Base-by-base conservation (phyloP, 2,888 invertebrate genomes). In the Pimpla rufipes region DNA sequence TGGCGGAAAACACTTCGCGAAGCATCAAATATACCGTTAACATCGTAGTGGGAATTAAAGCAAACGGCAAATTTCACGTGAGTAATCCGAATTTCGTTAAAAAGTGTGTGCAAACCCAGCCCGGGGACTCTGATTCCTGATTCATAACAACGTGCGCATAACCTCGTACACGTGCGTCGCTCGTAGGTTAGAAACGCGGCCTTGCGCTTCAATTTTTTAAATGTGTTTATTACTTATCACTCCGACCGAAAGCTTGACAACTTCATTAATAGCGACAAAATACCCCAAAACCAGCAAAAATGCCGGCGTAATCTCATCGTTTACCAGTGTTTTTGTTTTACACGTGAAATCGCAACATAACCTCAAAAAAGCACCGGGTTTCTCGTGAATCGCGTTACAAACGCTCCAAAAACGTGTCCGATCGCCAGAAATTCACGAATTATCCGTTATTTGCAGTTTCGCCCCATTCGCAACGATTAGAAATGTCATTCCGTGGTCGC, bases 401-500 rank as follows among this genome's bases (percentile, higher is more conserved):
- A 11, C 6, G 40, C 13, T 50, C 18, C 5, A 68, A 50, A 18
- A 40, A 57, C 8, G 13, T 13, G 10, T 37, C 11, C 1, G 40
- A 7, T n/a, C 5, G n/a, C 7, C n/a, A n/a, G n/a, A n/a, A n/a
- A n/a, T n/a, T n/a, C n/a, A n/a, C n/a, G n/a, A 4, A 10, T 16
- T 16, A 16, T 55, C 2, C 67, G 1, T 59, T 50, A 16, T 23
- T 50, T 35, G 16, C 57, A 78, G 70, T 42, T 52, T 50, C n/a
- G 52, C 40, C 52, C 37, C 40, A 21, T 29, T 16, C 47, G 16
- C n/a, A 10, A 21, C 62, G n/a, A 42, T 73, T 29, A 1, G 50
- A 75, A 50, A 86, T 86, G 86, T 85, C 86, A 71, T 86, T 84
- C 57, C 84, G 86, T 18, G 86, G 86, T 37, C 85, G 86, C 16